Conservation (phyloP, 2,113 vertebrate genomes). For the Pleuronectes platessa region DNA sequence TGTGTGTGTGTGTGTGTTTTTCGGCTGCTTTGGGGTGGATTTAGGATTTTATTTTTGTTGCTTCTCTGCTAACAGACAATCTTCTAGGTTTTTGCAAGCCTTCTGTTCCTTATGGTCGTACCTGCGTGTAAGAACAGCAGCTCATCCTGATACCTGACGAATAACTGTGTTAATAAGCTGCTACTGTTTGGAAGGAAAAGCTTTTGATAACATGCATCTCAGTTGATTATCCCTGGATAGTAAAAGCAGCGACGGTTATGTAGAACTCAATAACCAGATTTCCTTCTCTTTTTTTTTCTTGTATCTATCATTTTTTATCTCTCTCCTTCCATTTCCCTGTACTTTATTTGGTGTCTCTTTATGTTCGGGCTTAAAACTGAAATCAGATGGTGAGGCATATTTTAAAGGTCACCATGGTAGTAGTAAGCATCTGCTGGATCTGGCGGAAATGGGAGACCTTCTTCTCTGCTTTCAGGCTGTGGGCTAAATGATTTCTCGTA, state of each 20-base stretch:
- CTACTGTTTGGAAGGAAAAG: conserved; percentile 19
- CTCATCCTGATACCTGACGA: conserved; percentile 39
- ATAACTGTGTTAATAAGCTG: conserved; percentile 22
- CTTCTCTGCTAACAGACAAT: conserved; percentile 45
- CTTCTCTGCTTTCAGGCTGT: conserved; percentile 40
- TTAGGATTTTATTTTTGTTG: conserved; percentile 46
- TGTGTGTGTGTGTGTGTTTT: conserved; percentile 57
- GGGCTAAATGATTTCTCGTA: conserved; percentile 65
- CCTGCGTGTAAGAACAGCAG: conserved; percentile 31
- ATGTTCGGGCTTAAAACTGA: conserved; percentile 52
- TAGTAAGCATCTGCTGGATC: conserved; percentile 66
- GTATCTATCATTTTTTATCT: neutral
- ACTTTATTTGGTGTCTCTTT: conserved; percentile 22
- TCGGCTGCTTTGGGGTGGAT: conserved; percentile 57
- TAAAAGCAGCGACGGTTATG: neutral
- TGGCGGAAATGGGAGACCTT: conserved; percentile 56
- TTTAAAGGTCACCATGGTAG: conserved; percentile 76
- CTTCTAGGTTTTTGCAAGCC: conserved; percentile 48
- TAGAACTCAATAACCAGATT: neutral
- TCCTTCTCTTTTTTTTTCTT: conserved; percentile 6
- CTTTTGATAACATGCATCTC: conserved; percentile 24
- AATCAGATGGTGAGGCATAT: conserved; percentile 76
- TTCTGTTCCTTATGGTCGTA: conserved; percentile 15
- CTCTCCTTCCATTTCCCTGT: conserved; percentile 14
- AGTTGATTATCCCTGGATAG: conserved; percentile 12